Evolutionary conservation across 2,888 invertebrate genomes (phyloP), one percentile per base, ranked within the genome.

Genomic region (Orthosia gothica): DNA sequence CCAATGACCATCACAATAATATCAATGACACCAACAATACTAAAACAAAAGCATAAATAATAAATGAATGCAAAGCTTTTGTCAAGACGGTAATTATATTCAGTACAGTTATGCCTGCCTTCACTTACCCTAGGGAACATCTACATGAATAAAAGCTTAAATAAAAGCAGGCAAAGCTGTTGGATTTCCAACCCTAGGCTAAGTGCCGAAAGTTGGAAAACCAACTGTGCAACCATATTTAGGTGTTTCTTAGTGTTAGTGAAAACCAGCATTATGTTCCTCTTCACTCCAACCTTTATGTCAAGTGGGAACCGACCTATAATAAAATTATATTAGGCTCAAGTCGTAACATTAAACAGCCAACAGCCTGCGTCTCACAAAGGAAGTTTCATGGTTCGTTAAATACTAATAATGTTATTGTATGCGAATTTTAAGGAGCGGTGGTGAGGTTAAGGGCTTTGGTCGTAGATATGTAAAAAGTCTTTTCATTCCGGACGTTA

Each of bases 311-410:
- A 84, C 55, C 32, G 54, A 74, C 49, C 69, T 50, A 73, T 64
- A 82, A 82, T 82, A 84, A 81, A 83, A 74, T 70, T 79, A 81
- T 76, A 65, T 69, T 75, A 84, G 76, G 61, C 66, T 50, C 52
- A 62, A 69, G 84, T 84, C 65, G 50, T 84, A 64, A 81, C 49
- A 68, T 65, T 70, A 75, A 74, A 80, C 59, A 65, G 81, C 77
- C 71, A 74, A 80, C 59, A 65, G 81, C 77, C 71, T 82, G 67
- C 76, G 71, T 82, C 70, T 18, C 70, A 81, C 76, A 62, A 84
- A 73, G 71, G 68, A 54, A 72, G 70, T 76, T 69, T 67, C 62
- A 81, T 65, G 72, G 76, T 74, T 62, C 61, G 49, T 83, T 83
- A 70, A 77, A 61, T 61, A 61, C 59, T 65, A 73, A 73, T 74